These are phyloP conservation scores for Drosophila lacertosa DNA, from an alignment of 1,140 invertebrate genomes.

Conservation along the genomic window DNA sequence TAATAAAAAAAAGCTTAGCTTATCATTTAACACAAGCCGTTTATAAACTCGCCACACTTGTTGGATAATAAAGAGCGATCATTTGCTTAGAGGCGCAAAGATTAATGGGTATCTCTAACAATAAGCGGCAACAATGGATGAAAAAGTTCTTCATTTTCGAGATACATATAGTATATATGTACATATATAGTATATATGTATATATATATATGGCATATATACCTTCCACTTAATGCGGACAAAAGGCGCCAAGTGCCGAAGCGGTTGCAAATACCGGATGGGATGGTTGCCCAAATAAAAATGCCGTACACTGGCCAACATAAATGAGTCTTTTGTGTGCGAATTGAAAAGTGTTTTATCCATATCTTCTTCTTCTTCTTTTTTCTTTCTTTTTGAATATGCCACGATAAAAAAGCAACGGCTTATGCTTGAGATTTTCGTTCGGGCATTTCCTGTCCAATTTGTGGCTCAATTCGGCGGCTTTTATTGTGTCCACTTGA, in stretches of 20 bases:
- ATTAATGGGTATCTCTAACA: slow-evolving; percentile 4
- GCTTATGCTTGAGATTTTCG: slow-evolving; percentile 61
- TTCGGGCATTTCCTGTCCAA: slow-evolving; percentile 65
- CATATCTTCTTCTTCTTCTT: not conserved
- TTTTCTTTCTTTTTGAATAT: slow-evolving; percentile 53
- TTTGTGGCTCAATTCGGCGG: slow-evolving; percentile 31
- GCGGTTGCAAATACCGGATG: slow-evolving; percentile 57
- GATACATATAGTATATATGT: slow-evolving; percentile 25
- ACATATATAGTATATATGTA: slow-evolving; percentile 3
- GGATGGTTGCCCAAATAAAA: slow-evolving; percentile 64
- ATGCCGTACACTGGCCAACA: slow-evolving; percentile 6
- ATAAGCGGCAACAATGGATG: slow-evolving; percentile 22
- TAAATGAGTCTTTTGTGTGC: slow-evolving; percentile 70
- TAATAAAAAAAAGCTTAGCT: slow-evolving; percentile 7
- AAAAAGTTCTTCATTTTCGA: slow-evolving; percentile 18
- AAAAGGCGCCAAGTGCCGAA: slow-evolving; percentile 63
- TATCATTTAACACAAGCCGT: slow-evolving; percentile 4
- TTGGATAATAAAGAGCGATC: slow-evolving; percentile 14
- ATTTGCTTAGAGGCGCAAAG: not conserved
- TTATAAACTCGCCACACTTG: slow-evolving; percentile 21
- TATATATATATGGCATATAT: not conserved
- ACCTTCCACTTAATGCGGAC: slow-evolving; percentile 58
- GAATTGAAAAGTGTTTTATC: slow-evolving; percentile 70
- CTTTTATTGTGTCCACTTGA: slow-evolving; percentile 55
- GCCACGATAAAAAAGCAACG: slow-evolving; percentile 67